These are phyloP conservation scores for Trachelus stipa DNA, from an alignment of 2,888 invertebrate genomes.

Conservation along the genomic window DNA sequence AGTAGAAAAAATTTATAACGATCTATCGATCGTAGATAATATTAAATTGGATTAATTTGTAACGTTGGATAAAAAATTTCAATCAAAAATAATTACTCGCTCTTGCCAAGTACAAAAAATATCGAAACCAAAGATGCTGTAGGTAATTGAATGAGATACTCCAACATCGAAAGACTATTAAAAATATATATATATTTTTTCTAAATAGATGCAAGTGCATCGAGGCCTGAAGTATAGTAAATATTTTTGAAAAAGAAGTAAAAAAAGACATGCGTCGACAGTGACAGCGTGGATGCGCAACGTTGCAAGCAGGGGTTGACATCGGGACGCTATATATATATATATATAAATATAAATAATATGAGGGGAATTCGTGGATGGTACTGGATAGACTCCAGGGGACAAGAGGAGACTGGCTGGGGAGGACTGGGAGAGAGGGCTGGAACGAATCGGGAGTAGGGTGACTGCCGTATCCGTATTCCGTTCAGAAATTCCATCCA, in stretches of 20 bases:
- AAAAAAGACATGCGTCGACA: background rate
- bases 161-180: background rate
- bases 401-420: background rate
- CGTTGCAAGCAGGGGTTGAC: background rate
- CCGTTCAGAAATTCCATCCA: constrained; percentile 58
- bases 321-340: background rate
- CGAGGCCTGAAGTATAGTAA: background rate
- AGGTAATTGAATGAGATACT: background rate
- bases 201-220: background rate
- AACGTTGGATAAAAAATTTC: background rate
- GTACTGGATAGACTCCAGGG: background rate
- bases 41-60: background rate
- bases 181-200: background rate
- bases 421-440: background rate
- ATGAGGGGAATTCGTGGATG: background rate
- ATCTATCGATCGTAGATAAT: background rate
- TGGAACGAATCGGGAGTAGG: background rate
- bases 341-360: too few species aligned
- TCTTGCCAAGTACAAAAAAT: background rate
- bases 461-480: constrained; percentile 13
- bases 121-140: background rate
- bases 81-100: background rate
- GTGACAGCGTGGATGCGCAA: background rate
- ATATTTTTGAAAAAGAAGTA: background rate
- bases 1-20: background rate